These are phyloP conservation scores for Listronotus bonariensis DNA, from an alignment of 1,140 invertebrate genomes.

Conservation along the genomic window DNA sequence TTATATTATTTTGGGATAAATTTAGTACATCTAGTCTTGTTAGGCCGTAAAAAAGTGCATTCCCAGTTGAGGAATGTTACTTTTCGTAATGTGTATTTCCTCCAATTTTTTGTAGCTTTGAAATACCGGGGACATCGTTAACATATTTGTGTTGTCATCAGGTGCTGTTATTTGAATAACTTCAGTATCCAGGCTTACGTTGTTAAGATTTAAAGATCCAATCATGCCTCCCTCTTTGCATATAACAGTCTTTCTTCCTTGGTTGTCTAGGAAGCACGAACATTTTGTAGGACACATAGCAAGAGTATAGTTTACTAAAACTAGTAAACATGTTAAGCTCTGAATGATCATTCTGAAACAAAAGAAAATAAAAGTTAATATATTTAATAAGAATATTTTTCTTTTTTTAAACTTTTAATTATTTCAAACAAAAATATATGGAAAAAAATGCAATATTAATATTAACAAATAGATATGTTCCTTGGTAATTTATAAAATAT, in stretches of 20 bases:
- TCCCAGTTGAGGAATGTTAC: conserved; percentile 77
- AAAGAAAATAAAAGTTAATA: conserved; percentile 12
- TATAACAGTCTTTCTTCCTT: conserved; percentile 46
- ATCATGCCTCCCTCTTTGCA: conserved; percentile 66
- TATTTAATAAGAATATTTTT: too few species aligned
- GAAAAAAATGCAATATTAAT: too few species aligned
- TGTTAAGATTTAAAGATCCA: conserved; percentile 62
- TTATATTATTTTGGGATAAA: conserved; percentile 77
- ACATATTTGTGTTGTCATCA: conserved; percentile 63
- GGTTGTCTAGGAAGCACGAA: conserved; percentile 46
- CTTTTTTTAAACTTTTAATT: too few species aligned
- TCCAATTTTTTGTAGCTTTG: conserved; percentile 68
- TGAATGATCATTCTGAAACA: conserved; percentile 60
- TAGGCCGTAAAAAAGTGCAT: conserved; percentile 76
- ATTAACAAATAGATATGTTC: too few species aligned
- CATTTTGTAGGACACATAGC: conserved; percentile 53
- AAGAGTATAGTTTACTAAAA: conserved; percentile 57
- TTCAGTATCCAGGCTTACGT: conserved; percentile 66
- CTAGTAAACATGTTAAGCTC: conserved; percentile 49
- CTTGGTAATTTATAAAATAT: too few species aligned
- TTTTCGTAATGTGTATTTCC: conserved; percentile 75
- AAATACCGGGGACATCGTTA: conserved; percentile 77
- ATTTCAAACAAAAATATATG: too few species aligned
- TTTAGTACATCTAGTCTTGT: conserved; percentile 70
- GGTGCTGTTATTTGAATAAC: conserved; percentile 74